A percentile compares a stretch with the other conserved stretches of the same genome.
phyloP scores from a whole-genome alignment of 2,113 vertebrate species.

The Glaucidium brasilianum region DNA sequence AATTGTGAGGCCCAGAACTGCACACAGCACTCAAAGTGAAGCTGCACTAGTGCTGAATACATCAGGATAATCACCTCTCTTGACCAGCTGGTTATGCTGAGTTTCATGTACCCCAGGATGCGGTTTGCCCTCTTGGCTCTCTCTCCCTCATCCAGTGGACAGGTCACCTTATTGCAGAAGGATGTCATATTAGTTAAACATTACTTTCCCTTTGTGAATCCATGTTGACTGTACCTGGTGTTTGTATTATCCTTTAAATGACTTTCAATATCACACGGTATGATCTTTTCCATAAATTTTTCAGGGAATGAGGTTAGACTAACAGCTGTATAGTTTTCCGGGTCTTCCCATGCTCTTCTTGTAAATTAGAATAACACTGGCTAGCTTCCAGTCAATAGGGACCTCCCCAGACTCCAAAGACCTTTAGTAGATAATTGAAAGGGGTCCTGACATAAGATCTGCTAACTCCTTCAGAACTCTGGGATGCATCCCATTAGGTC shows the following conservation, averaged over 20 bases:
- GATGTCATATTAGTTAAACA: not conserved
- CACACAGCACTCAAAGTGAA: not conserved
- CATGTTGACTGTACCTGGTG: not conserved
- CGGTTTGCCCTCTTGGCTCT: not conserved
- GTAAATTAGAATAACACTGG: not conserved
- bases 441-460: rapidly evolving
- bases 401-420: not conserved
- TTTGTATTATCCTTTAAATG: not conserved
- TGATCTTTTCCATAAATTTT: not conserved
- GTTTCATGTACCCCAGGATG: not conserved
- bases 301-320: not conserved
- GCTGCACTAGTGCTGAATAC: rapidly evolving
- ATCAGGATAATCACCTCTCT: rapidly evolving
- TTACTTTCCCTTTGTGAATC: not conserved
- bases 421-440: not conserved
- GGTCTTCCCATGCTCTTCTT: not conserved
- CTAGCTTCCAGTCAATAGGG: not conserved
- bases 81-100: rapidly evolving
- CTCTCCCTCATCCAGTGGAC: not conserved
- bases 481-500: not conserved
- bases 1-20: not conserved
- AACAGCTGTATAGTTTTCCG: not conserved
- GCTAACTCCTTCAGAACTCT: not conserved
- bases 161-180: not conserved
- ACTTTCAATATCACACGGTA: not conserved